Evolutionary conservation across 2,888 invertebrate species (phyloP).

Genomic region (Cybosia mesomella): DNA sequence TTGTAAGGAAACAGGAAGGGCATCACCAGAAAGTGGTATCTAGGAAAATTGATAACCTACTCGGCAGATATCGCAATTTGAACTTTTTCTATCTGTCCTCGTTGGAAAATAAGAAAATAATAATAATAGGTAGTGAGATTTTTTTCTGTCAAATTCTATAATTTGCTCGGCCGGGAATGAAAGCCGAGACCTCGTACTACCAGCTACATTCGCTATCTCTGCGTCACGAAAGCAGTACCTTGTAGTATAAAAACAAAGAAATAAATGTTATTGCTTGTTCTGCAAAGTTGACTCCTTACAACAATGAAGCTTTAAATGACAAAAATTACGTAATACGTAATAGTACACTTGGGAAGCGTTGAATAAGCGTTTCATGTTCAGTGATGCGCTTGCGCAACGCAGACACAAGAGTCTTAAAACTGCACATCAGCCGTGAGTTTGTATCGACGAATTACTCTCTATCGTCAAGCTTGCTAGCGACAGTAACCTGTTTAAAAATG

Average conservation of each 20-base stretch:
- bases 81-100: no score
- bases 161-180: neutral
- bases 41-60: neutral
- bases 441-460: neutral
- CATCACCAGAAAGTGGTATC: neutral
- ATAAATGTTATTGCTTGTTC: constrained; percentile 18
- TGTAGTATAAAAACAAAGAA: constrained; percentile 9
- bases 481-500: no score
- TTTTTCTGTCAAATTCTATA: neutral
- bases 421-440: neutral
- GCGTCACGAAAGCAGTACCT: neutral
- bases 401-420: constrained; percentile 6
- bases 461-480: neutral
- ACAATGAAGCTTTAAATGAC: constrained; percentile 34
- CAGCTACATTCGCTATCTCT: neutral
- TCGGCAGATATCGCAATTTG: no score
- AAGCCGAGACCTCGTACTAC: neutral
- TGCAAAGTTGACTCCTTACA: constrained; percentile 15
- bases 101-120: no score
- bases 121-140: neutral
- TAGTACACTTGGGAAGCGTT: constrained; percentile 50
- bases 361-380: constrained; percentile 14
- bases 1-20: neutral
- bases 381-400: constrained; percentile 45
- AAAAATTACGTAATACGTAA: constrained; percentile 45